A percentile compares a stretch with the other conserved stretches of the same genome.
Conservation (phyloP, 2,797 vertebrate genomes). For the Silurus aristotelis region DNA sequence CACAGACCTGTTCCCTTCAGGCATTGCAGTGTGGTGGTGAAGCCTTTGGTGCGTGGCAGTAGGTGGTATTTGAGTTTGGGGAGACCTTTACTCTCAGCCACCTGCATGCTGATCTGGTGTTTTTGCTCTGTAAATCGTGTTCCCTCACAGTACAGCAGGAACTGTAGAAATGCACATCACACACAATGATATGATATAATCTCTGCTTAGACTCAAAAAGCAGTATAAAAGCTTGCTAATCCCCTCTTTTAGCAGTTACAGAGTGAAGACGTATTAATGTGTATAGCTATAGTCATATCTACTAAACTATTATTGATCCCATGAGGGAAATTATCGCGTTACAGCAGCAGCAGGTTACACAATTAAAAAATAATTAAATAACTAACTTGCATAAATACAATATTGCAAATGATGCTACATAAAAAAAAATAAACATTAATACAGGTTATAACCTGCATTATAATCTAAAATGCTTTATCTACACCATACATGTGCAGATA, state of each 20-base stretch:
- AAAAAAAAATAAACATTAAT: no score
- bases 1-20: conserved; percentile 88
- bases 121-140: conserved; percentile 97
- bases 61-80: conserved; percentile 95
- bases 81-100: conserved; percentile 93
- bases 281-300: not conserved
- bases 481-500: not conserved
- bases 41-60: conserved; percentile 94
- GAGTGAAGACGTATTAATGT: not conserved
- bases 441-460: no score
- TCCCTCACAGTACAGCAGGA: conserved; percentile 96
- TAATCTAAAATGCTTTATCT: no score
- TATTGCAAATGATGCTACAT: no score
- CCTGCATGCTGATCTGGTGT: conserved; percentile 97
- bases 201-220: not conserved
- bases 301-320: no score
- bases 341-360: no score
- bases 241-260: conserved; percentile 1
- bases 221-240: conserved; percentile 35
- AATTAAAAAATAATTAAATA: no score
- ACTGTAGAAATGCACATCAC: conserved; percentile 70
- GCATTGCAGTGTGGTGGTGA: conserved; percentile 95
- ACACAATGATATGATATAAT: not conserved
- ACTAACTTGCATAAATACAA: no score
- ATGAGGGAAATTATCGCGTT: no score